phyloP scores from a whole-genome alignment of 2,888 invertebrate genomes.

The Philereme vetulata region DNA sequence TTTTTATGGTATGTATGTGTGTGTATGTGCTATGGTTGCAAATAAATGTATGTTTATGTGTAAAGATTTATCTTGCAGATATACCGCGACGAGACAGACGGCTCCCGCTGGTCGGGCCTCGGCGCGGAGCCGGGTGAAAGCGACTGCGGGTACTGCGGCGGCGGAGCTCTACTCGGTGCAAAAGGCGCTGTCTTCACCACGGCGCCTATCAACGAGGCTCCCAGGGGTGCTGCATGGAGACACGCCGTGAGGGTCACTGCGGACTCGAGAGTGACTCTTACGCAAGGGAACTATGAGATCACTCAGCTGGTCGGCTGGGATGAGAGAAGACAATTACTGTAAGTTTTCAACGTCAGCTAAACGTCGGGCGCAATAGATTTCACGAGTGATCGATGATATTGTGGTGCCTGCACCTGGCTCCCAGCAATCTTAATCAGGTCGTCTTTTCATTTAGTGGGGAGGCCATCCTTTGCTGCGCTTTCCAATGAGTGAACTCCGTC shows the following conservation, averaged over 20 bases:
- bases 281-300: conserved; percentile 90
- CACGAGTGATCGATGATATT: too few relatives aligned
- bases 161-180: conserved; percentile 67
- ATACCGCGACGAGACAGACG: conserved; percentile 71
- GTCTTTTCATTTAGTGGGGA: too few relatives aligned
- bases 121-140: conserved; percentile 71
- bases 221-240: conserved; percentile 72
- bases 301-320: conserved; percentile 91
- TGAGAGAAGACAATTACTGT: conserved; percentile 87
- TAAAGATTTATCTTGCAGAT: conserved; percentile 49
- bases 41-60: too few relatives aligned
- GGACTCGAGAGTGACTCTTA: conserved; percentile 77
- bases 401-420: too few relatives aligned
- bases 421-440: too few relatives aligned
- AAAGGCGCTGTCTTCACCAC: conserved; percentile 72
- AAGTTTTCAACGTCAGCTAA: conserved; percentile 52
- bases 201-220: conserved; percentile 78
- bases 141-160: conserved; percentile 77
- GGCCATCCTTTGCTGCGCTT: too few relatives aligned
- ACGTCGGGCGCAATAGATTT: too few relatives aligned
- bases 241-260: conserved; percentile 62
- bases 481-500: too few relatives aligned
- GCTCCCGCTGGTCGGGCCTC: conserved; percentile 75
- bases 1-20: too few relatives aligned
- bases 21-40: too few relatives aligned